Evolutionary conservation across 1,140 invertebrate species (phyloP).

Genomic region (Aricia agestis): DNA sequence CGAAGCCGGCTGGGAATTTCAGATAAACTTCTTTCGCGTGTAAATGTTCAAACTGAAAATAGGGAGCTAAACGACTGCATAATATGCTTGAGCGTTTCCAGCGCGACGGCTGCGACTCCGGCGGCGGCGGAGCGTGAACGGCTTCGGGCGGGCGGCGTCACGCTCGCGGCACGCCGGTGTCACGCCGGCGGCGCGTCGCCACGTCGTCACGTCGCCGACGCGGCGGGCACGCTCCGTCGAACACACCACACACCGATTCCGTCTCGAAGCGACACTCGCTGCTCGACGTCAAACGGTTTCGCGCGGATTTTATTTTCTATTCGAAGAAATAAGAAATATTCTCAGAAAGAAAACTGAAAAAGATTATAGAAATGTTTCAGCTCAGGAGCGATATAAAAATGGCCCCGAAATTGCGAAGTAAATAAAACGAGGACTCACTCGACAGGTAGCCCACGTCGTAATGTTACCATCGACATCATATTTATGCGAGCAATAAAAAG

Average conservation of each 20-base stretch:
- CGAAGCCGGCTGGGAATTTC: background rate
- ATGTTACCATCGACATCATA: background rate
- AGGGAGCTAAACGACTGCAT: conserved; percentile 5
- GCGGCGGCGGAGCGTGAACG: background rate
- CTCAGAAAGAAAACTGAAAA: background rate
- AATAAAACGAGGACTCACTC: background rate
- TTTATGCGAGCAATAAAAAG: background rate
- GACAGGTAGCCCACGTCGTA: background rate
- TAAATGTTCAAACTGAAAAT: background rate
- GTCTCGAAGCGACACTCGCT: background rate
- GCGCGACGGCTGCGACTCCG: background rate
- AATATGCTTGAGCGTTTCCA: conserved; percentile 21
- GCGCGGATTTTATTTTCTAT: background rate
- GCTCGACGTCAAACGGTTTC: background rate
- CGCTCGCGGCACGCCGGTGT: background rate
- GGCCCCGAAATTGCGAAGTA: background rate
- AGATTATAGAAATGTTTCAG: background rate
- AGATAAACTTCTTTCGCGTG: conserved; percentile 13
- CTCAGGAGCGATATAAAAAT: background rate
- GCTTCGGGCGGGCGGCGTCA: background rate
- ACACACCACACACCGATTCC: conserved; percentile 2
- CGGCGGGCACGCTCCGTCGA: background rate
- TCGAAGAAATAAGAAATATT: too few relatives aligned
- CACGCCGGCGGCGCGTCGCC: background rate
- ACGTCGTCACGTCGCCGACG: background rate